Conservation (phyloP, 2,888 invertebrate species). For the Argyresthia albistria region DNA sequence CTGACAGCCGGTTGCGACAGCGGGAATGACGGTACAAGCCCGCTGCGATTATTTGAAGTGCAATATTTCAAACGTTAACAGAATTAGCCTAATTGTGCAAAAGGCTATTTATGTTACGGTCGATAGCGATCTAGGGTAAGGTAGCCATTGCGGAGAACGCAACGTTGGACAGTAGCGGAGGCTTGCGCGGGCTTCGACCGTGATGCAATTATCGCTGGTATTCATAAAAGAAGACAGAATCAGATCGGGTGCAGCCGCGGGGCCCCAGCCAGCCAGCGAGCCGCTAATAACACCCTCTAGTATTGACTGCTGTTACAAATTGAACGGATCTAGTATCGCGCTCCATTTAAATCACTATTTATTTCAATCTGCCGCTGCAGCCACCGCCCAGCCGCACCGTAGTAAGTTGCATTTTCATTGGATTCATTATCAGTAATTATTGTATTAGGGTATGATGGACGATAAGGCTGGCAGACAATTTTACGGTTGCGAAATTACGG, state of each 20-base stretch:
- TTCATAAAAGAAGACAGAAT: conserved; percentile 63
- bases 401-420: conserved; percentile 9
- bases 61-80: conserved; percentile 3
- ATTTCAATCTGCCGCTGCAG: conserved; percentile 24
- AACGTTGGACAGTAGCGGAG: conserved; percentile 8
- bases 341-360: conserved; percentile 51
- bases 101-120: conserved; percentile 1
- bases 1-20: conserved; percentile 30
- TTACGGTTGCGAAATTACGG: too few relatives aligned
- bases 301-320: conserved; percentile 60
- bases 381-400: neutral
- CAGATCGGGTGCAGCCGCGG: conserved; percentile 51
- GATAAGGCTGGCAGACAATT: too few relatives aligned
- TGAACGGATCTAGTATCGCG: conserved; percentile 48
- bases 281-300: conserved; percentile 59
- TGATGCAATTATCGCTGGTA: conserved; percentile 54
- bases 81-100: conserved; percentile 6
- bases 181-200: conserved; percentile 25
- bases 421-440: neutral
- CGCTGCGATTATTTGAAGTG: neutral
- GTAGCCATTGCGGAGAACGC: conserved; percentile 22
- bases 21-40: conserved; percentile 8
- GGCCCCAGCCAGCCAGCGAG: conserved; percentile 45
- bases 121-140: conserved; percentile 2
- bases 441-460: too few relatives aligned